A percentile compares a stretch with the other conserved stretches of the same genome.
Conservation (phyloP, 2,797 vertebrate species). For the Channallabes apus region DNA sequence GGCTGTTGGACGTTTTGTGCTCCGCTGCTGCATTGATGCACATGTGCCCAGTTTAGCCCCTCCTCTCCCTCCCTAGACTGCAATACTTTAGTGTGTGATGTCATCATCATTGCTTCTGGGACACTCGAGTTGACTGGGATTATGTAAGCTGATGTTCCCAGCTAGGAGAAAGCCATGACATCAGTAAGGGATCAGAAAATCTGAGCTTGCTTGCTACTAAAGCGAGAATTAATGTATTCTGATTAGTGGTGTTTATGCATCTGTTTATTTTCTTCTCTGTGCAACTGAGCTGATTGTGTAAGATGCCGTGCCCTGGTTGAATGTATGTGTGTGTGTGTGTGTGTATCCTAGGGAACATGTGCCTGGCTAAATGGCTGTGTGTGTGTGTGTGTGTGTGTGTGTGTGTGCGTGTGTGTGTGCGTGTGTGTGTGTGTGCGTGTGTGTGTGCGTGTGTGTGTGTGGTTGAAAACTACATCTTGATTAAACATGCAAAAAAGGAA, state of each 20-base stretch:
- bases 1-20: constrained; percentile 48
- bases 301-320: constrained; percentile 1
- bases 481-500: background rate
- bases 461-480: constrained; percentile 8
- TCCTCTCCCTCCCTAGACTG: constrained; percentile 30
- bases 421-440: background rate
- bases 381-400: background rate
- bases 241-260: constrained; percentile 18
- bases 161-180: constrained; percentile 47
- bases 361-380: background rate
- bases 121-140: constrained; percentile 50
- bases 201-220: constrained; percentile 10
- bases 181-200: constrained; percentile 41
- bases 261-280: constrained; percentile 30
- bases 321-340: background rate
- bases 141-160: constrained; percentile 51
- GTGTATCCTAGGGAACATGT: background rate
- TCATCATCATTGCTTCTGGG: constrained; percentile 50
- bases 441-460: too few species aligned
- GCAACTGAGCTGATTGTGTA: constrained; percentile 26
- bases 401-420: background rate
- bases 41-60: constrained; percentile 40
- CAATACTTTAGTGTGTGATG: constrained; percentile 43
- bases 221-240: constrained; percentile 32
- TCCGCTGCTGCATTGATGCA: constrained; percentile 44